Evolutionary conservation across 2,797 vertebrate genomes (phyloP), one percentile per base, ranked within the genome.

Genomic region (Ambastaia sidthimunki): DNA sequence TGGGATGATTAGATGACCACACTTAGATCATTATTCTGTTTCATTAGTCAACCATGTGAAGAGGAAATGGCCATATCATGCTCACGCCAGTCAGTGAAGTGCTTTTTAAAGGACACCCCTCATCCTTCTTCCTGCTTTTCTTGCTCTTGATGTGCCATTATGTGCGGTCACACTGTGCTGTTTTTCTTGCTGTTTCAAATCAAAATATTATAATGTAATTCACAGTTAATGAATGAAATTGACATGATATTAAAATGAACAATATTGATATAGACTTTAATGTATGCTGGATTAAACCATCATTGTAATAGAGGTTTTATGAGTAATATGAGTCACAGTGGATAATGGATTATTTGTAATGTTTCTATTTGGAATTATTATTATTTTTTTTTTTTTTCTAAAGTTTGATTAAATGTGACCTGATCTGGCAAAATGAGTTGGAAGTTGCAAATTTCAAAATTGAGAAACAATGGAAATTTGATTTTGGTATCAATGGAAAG

Each of bases 1-100:
- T 78, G 74, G 80, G 82, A 85, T 85, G 76, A 89, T 90, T 88
- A 88, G 87, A 88, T 91, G 89, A 84, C 88, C 86, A 63, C 79
- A 81, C 80, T 83, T 84, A 85, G 84, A 81, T 83, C 86, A 84
- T 81, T 83, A 68, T 80, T 82, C 80, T 37, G 23, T 57, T 76
- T 80, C 37, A 71, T 63, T 63, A 73, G 60, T 76, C 31, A 55
- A 68, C 41, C 10, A 59, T 52, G 0, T 2, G 44, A 71, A 65
- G 63, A 63, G 28, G 57, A 55, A 47, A 52, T 69, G 31, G 55
- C 31, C 9, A 0, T 78, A 44, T 69, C 65, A 23, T 52, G 41
- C 60, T 55, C 47, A 66, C 13, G 62, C 31, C 25, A 4, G 19
- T 57, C 10, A 9, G 68, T 59, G 75, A 57, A 60, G 9, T 15